These are phyloP conservation scores for Pristionchus arcanus DNA, from an alignment of 2,888 invertebrate genomes.

Conservation along the genomic window DNA sequence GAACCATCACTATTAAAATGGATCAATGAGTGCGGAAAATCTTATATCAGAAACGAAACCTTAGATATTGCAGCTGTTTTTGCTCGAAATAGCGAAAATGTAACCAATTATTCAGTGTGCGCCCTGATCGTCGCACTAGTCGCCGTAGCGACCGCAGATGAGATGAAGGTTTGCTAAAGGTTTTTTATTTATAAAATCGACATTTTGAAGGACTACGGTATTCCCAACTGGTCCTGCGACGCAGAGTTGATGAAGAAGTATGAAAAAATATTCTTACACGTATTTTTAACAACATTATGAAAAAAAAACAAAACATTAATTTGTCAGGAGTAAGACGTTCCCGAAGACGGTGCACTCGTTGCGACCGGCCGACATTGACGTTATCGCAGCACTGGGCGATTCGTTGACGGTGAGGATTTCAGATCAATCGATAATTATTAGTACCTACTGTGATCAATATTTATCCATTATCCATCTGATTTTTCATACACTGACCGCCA, in stretches of 20 bases:
- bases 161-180: neutral
- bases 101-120: neutral
- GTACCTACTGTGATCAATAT: too few relatives aligned
- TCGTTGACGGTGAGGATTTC: constrained; percentile 66
- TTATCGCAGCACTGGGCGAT: constrained; percentile 71
- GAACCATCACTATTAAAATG: too few relatives aligned
- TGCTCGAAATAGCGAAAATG: too few relatives aligned
- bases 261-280: too few relatives aligned
- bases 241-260: constrained; percentile 16
- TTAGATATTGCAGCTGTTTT: too few relatives aligned
- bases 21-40: neutral
- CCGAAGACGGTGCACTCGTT: constrained; percentile 80
- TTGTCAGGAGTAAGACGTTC: constrained; percentile 61
- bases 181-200: neutral
- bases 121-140: neutral
- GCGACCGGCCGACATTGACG: constrained; percentile 69
- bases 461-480: too few relatives aligned
- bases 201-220: neutral
- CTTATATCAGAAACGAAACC: too few relatives aligned
- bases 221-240: constrained; percentile 27
- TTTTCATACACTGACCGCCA: too few relatives aligned
- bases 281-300: neutral
- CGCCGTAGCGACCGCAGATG: neutral
- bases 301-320: neutral
- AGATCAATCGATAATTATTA: too few relatives aligned